A percentile compares a stretch with the other conserved stretches of the same genome.
phyloP scores from a whole-genome alignment of 2,797 vertebrate genomes.

The Sebastes reedi region DNA sequence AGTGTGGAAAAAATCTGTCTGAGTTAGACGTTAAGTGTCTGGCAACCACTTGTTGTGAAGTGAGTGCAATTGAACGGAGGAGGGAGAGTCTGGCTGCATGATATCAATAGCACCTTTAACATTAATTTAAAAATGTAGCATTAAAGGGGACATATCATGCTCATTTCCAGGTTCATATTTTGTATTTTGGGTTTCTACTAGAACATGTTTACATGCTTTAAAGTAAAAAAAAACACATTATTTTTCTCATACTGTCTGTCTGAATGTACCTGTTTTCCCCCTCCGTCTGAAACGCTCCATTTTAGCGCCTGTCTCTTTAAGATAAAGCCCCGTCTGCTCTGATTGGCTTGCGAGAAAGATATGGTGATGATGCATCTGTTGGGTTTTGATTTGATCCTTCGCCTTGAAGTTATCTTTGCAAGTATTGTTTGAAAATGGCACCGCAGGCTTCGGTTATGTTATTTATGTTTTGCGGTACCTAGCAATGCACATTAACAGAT shows the following conservation, averaged over 20 bases:
- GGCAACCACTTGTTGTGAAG: too few relatives aligned
- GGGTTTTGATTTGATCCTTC: slow-evolving; percentile 6
- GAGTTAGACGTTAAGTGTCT: too few relatives aligned
- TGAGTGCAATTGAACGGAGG: too few relatives aligned
- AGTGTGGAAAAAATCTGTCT: too few relatives aligned
- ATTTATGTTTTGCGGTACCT: not conserved
- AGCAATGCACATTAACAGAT: slow-evolving; percentile 25
- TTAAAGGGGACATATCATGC: not conserved
- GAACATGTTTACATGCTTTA: not conserved
- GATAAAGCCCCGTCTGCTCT: not conserved
- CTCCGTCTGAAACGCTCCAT: not conserved
- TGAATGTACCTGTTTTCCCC: not conserved
- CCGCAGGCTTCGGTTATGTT: slow-evolving; percentile 13
- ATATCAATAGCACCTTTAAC: not conserved
- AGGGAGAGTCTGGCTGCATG: too few relatives aligned
- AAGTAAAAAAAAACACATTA: not conserved
- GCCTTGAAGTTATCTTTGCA: slow-evolving; percentile 21
- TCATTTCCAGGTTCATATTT: too few relatives aligned
- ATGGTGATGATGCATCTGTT: not conserved
- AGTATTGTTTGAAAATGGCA: slow-evolving; percentile 9
- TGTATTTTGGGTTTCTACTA: not conserved
- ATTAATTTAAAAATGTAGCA: not conserved
- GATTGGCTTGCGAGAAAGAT: not conserved
- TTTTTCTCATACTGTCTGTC: not conserved
- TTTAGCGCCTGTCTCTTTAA: not conserved